Percentiles rank a stretch among this genome's conserved stretches.
Evolutionary conservation across 1,140 invertebrate genomes (phyloP).

Genomic region (Drosophila ficusphila): DNA sequence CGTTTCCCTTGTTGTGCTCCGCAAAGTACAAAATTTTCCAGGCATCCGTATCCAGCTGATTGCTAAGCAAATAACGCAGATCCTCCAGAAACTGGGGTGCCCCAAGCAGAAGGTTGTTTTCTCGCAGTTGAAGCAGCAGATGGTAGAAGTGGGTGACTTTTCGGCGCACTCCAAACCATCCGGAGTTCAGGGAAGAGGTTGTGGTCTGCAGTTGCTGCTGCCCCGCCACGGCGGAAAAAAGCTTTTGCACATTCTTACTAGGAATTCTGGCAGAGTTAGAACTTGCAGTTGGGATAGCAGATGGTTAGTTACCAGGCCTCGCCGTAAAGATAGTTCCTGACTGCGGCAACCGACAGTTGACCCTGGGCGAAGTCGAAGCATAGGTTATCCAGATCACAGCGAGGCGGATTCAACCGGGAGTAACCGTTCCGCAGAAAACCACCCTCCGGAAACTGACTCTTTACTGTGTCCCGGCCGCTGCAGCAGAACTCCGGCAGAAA

Average conservation of each 20-base stretch:
- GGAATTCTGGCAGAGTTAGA: background rate
- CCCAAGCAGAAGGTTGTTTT: background rate
- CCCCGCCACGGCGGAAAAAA: conserved; percentile 41
- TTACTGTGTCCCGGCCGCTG: conserved; percentile 57
- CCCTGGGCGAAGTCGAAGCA: conserved; percentile 53
- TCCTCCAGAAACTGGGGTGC: background rate
- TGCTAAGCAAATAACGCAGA: conserved; percentile 47
- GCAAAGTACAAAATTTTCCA: conserved; percentile 75
- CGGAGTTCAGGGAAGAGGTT: background rate
- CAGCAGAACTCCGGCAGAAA: conserved; percentile 71
- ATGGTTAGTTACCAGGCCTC: conserved; percentile 58
- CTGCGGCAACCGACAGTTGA: conserved; percentile 35
- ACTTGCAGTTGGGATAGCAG: background rate
- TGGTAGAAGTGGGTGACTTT: conserved; percentile 74
- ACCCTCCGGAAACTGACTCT: conserved; percentile 35
- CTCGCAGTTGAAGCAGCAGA: conserved; percentile 46
- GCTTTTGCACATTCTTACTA: conserved; percentile 73
- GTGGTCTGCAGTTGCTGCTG: conserved; percentile 49
- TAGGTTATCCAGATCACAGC: conserved; percentile 36
- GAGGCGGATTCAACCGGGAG: conserved; percentile 23
- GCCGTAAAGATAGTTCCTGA: conserved; percentile 46
- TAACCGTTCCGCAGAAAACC: conserved; percentile 65
- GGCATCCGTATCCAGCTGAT: conserved; percentile 42
- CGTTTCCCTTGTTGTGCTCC: conserved; percentile 74
- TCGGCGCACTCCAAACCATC: conserved; percentile 49